Percentiles rank a stretch among this genome's conserved stretches.
phyloP scores from a whole-genome alignment of 1,140 invertebrate species.

The Druon quercuslanigerum region DNA sequence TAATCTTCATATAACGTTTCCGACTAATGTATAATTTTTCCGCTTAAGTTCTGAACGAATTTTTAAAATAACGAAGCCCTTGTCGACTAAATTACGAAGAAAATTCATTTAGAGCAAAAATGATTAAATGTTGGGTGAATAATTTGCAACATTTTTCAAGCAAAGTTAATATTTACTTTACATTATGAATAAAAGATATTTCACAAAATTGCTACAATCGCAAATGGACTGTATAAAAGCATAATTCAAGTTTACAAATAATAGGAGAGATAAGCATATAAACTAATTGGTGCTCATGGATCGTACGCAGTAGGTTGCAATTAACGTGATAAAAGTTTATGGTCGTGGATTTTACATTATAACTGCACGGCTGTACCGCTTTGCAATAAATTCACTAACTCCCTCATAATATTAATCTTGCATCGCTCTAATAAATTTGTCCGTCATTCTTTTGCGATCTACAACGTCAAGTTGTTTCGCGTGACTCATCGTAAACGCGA shows the following conservation, averaged over 20 bases:
- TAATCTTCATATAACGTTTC: no score
- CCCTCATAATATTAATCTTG: slow-evolving; percentile 53
- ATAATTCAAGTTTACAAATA: slow-evolving; percentile 36
- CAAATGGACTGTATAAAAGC: slow-evolving; percentile 26
- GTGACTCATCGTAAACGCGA: slow-evolving; percentile 32
- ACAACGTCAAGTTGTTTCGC: slow-evolving; percentile 17
- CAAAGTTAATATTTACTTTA: background rate
- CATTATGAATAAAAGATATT: background rate
- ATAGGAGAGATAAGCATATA: background rate
- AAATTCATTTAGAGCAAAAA: no score
- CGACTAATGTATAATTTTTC: no score
- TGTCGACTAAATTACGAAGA: no score
- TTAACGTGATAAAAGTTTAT: slow-evolving; percentile 23
- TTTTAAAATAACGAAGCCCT: no score
- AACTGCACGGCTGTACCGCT: background rate
- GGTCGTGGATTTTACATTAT: background rate
- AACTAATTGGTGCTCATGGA: slow-evolving; percentile 13
- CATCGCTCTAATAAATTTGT: slow-evolving; percentile 39
- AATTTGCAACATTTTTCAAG: no score
- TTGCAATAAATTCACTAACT: slow-evolving; percentile 34
- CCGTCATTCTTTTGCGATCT: slow-evolving; percentile 25
- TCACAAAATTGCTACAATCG: background rate
- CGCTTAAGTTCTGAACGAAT: no score
- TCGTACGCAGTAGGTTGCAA: background rate
- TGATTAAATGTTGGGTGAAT: no score